phyloP scores from a whole-genome alignment of 2,797 vertebrate species.

The Todus mexicanus region DNA sequence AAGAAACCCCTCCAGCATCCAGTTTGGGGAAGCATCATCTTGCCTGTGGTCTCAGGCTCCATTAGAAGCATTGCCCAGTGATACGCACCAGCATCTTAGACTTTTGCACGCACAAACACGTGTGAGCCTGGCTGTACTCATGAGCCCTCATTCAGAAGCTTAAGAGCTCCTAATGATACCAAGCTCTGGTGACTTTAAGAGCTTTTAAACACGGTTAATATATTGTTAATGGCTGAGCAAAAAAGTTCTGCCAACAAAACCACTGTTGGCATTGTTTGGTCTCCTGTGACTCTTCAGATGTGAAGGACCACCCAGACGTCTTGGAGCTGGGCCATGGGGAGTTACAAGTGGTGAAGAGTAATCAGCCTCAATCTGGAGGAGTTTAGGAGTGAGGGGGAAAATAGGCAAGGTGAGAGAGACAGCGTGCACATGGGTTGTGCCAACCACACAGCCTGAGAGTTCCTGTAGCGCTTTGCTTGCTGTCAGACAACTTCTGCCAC shows the following conservation, averaged over 20 bases:
- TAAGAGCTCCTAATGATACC: neutral
- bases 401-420: neutral
- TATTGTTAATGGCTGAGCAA: neutral
- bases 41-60: neutral
- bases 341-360: fast-evolving
- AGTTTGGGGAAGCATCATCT: neutral
- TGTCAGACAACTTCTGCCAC: neutral
- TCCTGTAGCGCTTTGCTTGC: neutral
- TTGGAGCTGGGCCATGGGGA: fast-evolving
- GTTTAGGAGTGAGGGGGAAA: neutral
- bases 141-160: neutral
- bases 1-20: neutral
- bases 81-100: neutral
- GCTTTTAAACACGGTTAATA: neutral
- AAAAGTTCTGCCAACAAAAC: neutral
- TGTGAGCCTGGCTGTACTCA: neutral
- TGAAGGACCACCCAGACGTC: neutral
- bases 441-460: neutral
- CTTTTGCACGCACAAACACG: neutral
- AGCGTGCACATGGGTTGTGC: neutral
- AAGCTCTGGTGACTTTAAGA: neutral
- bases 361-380: neutral
- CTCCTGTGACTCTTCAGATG: neutral
- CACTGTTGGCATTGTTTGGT: neutral
- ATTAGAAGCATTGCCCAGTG: neutral